Evolutionary conservation across 2,113 vertebrate species (phyloP).

Genomic region (Prunella fulvescens): DNA sequence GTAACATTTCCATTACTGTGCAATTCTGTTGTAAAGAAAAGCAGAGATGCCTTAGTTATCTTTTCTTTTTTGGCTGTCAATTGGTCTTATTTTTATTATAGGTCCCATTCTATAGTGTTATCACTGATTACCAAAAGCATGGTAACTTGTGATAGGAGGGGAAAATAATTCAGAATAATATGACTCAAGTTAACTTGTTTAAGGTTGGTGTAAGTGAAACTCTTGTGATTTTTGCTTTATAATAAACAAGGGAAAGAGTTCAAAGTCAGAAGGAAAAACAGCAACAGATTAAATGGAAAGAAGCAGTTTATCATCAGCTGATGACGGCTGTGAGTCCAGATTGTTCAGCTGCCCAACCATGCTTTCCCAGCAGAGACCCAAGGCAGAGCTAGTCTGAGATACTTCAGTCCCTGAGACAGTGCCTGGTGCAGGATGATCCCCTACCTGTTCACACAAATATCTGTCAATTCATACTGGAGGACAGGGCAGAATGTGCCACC

Average conservation of each 20-base stretch:
- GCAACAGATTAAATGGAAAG: neutral
- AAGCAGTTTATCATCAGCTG: neutral
- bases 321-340: neutral
- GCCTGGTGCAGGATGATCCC: neutral
- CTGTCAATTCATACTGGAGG: neutral
- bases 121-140: neutral
- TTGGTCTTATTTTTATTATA: neutral
- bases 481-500: neutral
- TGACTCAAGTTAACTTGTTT: neutral
- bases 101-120: neutral
- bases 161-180: neutral
- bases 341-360: neutral
- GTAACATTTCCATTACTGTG: neutral
- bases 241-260: neutral
- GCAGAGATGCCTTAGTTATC: neutral
- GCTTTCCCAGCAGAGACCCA: neutral
- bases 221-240: neutral
- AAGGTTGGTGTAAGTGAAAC: neutral
- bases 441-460: neutral
- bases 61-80: neutral
- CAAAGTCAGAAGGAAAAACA: neutral
- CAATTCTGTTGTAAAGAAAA: neutral
- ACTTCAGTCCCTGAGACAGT: neutral
- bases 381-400: neutral
- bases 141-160: neutral